phyloP scores from a whole-genome alignment of 2,888 invertebrate genomes.

The Troglohyphantes excavatus region DNA sequence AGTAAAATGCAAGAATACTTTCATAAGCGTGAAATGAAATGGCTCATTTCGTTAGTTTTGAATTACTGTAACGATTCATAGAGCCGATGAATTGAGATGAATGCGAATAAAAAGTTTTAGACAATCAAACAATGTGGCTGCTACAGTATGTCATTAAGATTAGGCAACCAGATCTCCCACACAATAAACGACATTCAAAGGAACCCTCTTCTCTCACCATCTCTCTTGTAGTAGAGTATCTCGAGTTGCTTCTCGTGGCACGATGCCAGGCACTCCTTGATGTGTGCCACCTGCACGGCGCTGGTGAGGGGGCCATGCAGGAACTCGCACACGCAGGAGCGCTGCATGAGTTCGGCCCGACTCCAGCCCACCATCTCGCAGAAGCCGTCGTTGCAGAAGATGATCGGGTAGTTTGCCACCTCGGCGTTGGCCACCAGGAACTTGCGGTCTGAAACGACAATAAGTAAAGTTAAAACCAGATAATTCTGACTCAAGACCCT shows the following conservation, averaged over 20 bases:
- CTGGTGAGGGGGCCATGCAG: conserved; percentile 90
- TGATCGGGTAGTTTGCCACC: conserved; percentile 88
- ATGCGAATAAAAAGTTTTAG: too few relatives aligned
- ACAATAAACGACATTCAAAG: too few relatives aligned
- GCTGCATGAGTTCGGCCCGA: conserved; percentile 91
- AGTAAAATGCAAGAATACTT: too few relatives aligned
- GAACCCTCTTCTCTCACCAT: conserved; percentile 86
- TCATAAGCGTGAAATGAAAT: too few relatives aligned
- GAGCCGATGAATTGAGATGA: too few relatives aligned
- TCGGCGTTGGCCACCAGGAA: conserved; percentile 92
- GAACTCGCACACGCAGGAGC: conserved; percentile 89
- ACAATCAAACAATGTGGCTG: too few relatives aligned
- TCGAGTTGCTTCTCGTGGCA: conserved; percentile 90
- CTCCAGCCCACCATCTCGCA: conserved; percentile 90
- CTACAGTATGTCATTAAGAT: too few relatives aligned
- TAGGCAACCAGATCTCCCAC: too few relatives aligned
- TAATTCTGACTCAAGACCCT: too few relatives aligned
- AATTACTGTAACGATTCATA: too few relatives aligned
- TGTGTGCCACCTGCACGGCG: conserved; percentile 87
- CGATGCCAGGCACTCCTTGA: conserved; percentile 88
- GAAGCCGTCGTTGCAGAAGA: conserved; percentile 92
- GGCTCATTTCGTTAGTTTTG: too few relatives aligned
- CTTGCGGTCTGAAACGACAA: conserved; percentile 87
- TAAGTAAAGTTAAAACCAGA: too few relatives aligned
- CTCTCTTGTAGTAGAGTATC: conserved; percentile 90